A percentile compares a stretch with the other conserved stretches of the same genome.
These are phyloP conservation scores for Nomada fucata DNA, from an alignment of 2,888 invertebrate species.

Conservation along the genomic window DNA sequence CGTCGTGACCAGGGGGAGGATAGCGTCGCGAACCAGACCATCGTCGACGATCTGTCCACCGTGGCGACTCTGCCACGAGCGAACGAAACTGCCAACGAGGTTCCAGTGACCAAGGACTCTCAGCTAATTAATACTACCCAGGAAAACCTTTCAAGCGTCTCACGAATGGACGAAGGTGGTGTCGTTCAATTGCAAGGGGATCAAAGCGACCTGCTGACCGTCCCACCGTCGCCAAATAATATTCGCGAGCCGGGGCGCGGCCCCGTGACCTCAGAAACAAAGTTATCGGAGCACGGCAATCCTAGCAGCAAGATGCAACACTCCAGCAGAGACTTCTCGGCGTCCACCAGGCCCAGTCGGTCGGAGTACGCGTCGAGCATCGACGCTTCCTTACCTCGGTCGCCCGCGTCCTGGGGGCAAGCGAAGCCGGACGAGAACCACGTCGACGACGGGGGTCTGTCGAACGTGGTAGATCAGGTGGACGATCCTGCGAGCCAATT, in stretches of 20 bases:
- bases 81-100: constrained; percentile 35
- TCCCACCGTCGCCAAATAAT: constrained; percentile 6
- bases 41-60: constrained; percentile 13
- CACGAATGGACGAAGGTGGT: not conserved
- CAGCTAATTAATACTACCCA: not conserved
- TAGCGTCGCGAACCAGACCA: constrained; percentile 42
- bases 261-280: not conserved
- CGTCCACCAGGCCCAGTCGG: constrained; percentile 23
- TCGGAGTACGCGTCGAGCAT: constrained; percentile 31
- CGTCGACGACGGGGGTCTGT: constrained; percentile 34
- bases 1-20: constrained; percentile 39
- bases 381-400: constrained; percentile 3
- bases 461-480: constrained; percentile 17
- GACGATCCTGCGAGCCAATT: not conserved
- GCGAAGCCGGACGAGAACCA: constrained; percentile 36
- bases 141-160: not conserved
- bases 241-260: not conserved
- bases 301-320: constrained; percentile 3
- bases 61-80: constrained; percentile 6
- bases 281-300: not conserved
- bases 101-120: not conserved
- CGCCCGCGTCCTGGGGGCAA: constrained; percentile 16
- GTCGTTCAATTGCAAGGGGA: constrained; percentile 36
- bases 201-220: constrained; percentile 41
- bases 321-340: constrained; percentile 3